Percentiles rank a stretch among this genome's conserved stretches.
phyloP scores from a whole-genome alignment of 1,140 invertebrate genomes.

The Trissolcus basalis region DNA sequence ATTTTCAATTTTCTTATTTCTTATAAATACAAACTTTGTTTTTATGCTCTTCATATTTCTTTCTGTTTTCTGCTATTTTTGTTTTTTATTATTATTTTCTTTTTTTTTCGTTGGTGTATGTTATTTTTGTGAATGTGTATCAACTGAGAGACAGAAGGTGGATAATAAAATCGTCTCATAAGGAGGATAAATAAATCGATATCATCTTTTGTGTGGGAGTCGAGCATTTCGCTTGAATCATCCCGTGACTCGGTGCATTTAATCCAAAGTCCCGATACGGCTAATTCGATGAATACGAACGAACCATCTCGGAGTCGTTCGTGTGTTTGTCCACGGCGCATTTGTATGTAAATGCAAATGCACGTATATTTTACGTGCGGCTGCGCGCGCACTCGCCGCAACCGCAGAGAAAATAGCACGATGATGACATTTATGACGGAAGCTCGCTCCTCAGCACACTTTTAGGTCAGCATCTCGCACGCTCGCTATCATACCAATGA shows the following conservation, averaged over 20 bases:
- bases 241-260: background rate
- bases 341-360: slow-evolving; percentile 21
- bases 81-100: no score
- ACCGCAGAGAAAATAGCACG: slow-evolving; percentile 49
- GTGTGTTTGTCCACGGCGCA: background rate
- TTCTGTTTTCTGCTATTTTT: no score
- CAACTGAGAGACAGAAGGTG: no score
- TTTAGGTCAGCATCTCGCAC: slow-evolving; percentile 47
- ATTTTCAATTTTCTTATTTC: no score
- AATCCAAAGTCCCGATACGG: slow-evolving; percentile 1
- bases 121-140: no score
- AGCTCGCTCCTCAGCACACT: slow-evolving; percentile 39
- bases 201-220: no score
- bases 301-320: background rate
- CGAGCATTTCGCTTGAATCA: background rate
- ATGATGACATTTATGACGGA: slow-evolving; percentile 55
- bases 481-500: slow-evolving; percentile 15
- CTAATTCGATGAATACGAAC: slow-evolving; percentile 4
- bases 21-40: no score
- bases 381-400: slow-evolving; percentile 49
- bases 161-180: no score
- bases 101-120: background rate
- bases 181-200: no score
- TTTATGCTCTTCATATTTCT: no score
- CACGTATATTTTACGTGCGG: slow-evolving; percentile 20